Percentiles rank a stretch among this genome's conserved stretches.
Conservation (phyloP, 2,113 vertebrate genomes). For the Girardinichthys multiradiatus region DNA sequence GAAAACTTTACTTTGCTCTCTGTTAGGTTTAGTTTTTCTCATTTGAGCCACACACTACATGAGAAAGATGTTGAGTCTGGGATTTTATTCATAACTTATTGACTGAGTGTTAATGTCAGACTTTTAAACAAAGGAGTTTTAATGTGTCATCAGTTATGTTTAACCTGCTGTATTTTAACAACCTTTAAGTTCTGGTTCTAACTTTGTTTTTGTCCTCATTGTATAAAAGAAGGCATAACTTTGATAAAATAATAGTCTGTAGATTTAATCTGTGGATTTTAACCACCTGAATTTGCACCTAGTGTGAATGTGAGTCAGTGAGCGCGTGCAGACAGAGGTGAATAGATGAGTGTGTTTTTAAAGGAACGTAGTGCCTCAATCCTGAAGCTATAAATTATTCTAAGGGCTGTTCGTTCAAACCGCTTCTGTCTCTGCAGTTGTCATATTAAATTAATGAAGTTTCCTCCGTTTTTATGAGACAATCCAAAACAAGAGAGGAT, state of each 20-base stretch:
- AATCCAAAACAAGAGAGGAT: neutral
- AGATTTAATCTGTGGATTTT: slow-evolving; percentile 39
- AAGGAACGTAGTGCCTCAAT: slow-evolving; percentile 52
- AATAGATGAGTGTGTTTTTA: slow-evolving; percentile 16
- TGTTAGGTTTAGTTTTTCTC: slow-evolving; percentile 18
- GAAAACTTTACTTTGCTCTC: slow-evolving; percentile 13
- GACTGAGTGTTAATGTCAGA: slow-evolving; percentile 30
- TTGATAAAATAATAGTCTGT: slow-evolving; percentile 16
- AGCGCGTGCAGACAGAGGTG: neutral
- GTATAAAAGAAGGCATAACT: neutral
- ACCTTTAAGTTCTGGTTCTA: slow-evolving; percentile 6
- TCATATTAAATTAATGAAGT: neutral
- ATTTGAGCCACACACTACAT: slow-evolving; percentile 24
- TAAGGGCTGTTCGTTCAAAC: slow-evolving; percentile 29
- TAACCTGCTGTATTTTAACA: slow-evolving; percentile 30
- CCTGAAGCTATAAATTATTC: slow-evolving; percentile 36
- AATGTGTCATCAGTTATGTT: slow-evolving; percentile 12
- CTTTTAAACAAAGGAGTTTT: slow-evolving; percentile 29
- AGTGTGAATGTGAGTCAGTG: too few species aligned
- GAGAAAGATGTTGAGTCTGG: slow-evolving; percentile 18
- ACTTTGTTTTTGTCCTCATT: slow-evolving; percentile 14
- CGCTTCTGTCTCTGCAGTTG: slow-evolving; percentile 6
- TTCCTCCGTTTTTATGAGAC: neutral
- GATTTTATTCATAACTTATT: slow-evolving; percentile 47
- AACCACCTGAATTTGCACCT: slow-evolving; percentile 50